Percentiles rank a stretch among this genome's conserved stretches.
These are phyloP conservation scores for Condylostylus longicornis DNA, from an alignment of 1,140 invertebrate species.

Conservation along the genomic window DNA sequence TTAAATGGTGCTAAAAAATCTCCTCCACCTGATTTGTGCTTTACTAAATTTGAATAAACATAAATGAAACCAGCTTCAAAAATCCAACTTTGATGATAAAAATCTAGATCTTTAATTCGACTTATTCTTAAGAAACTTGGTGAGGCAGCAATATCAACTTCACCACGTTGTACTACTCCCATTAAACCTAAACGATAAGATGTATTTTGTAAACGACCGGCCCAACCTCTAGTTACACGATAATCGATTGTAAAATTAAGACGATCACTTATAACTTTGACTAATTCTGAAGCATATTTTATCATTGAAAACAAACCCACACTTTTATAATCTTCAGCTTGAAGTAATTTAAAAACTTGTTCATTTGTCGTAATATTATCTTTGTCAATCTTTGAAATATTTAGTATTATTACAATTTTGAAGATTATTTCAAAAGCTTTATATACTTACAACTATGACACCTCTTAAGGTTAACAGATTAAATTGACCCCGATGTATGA, in stretches of 20 bases:
- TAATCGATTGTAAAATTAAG: slow-evolving; percentile 27
- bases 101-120: slow-evolving; percentile 25
- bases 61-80: slow-evolving; percentile 26
- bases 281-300: slow-evolving; percentile 25
- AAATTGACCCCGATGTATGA: slow-evolving; percentile 15
- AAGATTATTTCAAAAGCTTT: slow-evolving; percentile 1
- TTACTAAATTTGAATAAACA: slow-evolving; percentile 22
- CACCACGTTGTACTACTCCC: slow-evolving; percentile 23
- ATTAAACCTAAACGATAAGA: slow-evolving; percentile 21
- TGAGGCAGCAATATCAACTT: slow-evolving; percentile 25
- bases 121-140: slow-evolving; percentile 24
- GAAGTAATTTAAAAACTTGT: slow-evolving; percentile 18
- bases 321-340: slow-evolving; percentile 17
- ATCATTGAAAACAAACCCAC: slow-evolving; percentile 21
- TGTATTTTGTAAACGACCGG: slow-evolving; percentile 20
- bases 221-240: slow-evolving; percentile 28
- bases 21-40: slow-evolving; percentile 14
- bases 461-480: slow-evolving; percentile 18
- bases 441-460: slow-evolving; percentile 18
- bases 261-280: slow-evolving; percentile 15
- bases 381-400: slow-evolving; percentile 16
- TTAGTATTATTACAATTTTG: neutral
- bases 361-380: slow-evolving; percentile 19
- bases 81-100: slow-evolving; percentile 26
- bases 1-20: slow-evolving; percentile 25